Evolutionary conservation across 1,140 invertebrate genomes (phyloP).

Genomic region (Lepidurus apus): DNA sequence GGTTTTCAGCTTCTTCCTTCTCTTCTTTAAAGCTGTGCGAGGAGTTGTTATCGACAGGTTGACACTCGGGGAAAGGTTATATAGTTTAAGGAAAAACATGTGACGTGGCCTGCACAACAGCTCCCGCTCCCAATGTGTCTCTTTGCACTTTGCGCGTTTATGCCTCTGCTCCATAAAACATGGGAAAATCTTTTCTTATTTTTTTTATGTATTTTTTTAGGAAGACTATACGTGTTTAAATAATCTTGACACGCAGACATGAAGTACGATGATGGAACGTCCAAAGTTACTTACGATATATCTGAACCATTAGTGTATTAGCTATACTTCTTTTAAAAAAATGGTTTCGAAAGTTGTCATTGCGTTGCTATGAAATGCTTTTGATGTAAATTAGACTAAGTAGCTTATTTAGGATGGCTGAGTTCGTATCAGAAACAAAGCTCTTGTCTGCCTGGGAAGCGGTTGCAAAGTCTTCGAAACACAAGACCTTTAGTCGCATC

Average conservation of each 20-base stretch:
- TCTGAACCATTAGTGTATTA: not conserved
- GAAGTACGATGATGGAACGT: not conserved
- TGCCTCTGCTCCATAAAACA: not conserved
- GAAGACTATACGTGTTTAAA: not conserved
- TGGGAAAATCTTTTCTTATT: not conserved
- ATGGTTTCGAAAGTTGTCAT: not conserved
- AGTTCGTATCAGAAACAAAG: not conserved
- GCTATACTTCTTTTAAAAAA: not conserved
- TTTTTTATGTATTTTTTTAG: not conserved
- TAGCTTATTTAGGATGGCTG: slow-evolving; percentile 15
- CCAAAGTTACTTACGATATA: not conserved
- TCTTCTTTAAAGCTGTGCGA: not conserved
- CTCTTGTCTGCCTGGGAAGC: no score
- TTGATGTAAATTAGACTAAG: slow-evolving; percentile 11
- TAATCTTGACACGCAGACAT: not conserved
- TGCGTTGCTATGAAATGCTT: not conserved
- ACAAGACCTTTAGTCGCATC: no score
- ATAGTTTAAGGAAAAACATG: not conserved
- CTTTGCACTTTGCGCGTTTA: not conserved
- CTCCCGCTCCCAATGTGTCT: not conserved
- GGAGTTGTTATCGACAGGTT: slow-evolving; percentile 8
- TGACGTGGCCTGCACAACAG: not conserved
- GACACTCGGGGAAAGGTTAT: not conserved
- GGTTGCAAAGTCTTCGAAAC: no score
- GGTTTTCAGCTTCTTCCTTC: not conserved